Base-by-base conservation (phyloP, 2,888 invertebrate genomes). In the Agrotis ipsilon region DNA sequence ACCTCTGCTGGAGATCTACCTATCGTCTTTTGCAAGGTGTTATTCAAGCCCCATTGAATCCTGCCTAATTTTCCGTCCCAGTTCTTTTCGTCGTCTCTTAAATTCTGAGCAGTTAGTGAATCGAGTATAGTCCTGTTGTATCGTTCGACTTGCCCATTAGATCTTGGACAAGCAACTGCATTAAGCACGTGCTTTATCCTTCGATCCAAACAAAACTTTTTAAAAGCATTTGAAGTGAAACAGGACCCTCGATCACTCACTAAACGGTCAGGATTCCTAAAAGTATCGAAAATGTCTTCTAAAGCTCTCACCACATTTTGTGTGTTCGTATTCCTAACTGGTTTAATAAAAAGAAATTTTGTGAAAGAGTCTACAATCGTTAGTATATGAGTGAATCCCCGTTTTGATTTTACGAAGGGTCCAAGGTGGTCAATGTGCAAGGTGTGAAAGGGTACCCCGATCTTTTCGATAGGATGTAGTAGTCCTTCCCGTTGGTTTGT, bases 381-480 rank as follows among this genome's bases (percentile, higher is more conserved):
- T 6, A 68, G 24, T 39, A 62, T 52, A 21, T 68, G 46, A 21
- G 67, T 54, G 7, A 55, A 2, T 1, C 67, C 55, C 9, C 60
- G 45, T 61, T 61, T 68, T 1, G 60, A 60, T 19, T 61, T 86
- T 11, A 86, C 83, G 72, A 93, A 94, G 7, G 92, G 92, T 3
- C 93, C 92, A 4, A 94, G 66, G 74, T 94, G 93, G 77, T 94
- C 93, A 0, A 94, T 63, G 71, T 94, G 92, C 18, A 94, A 45
- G 0, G 90, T 92, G 61, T 93, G 87, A 49, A 95, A 91, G 0
- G 93, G 93, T 13, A 85, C 80, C 0, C 83, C 69, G 11, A 87
- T 80, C 68, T 94, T 93, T n/a, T 87, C 85, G 27, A 94, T 94
- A 0, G 92, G 89, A 63, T 93, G 87, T n/a, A 94, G 72, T 21